phyloP scores from a whole-genome alignment of 2,888 invertebrate species.

The Eutolmus rufibarbis region DNA sequence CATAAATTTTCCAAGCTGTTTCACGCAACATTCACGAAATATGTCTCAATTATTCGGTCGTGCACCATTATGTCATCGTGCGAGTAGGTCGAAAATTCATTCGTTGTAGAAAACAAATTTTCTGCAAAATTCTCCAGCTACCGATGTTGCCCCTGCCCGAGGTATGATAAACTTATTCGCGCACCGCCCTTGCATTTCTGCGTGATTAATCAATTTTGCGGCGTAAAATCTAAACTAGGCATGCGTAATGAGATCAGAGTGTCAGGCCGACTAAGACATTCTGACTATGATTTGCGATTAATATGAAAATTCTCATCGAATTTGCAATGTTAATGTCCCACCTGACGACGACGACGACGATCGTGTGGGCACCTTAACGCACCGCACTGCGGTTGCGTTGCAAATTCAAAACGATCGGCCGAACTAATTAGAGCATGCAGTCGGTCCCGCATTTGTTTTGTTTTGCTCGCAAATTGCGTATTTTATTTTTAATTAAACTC shows the following conservation, averaged over 20 bases:
- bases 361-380: conserved; percentile 10
- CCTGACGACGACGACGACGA: not conserved
- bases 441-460: not conserved
- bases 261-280: not conserved
- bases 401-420: not conserved
- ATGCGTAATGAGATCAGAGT: conserved; percentile 29
- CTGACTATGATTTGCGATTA: not conserved
- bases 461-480: not conserved
- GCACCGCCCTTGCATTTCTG: not conserved
- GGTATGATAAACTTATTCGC: not conserved
- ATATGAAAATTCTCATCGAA: not conserved
- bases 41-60: not conserved
- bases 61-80: conserved; percentile 14
- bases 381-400: not conserved
- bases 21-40: not conserved
- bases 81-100: not conserved
- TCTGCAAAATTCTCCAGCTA: conserved; percentile 13
- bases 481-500: not conserved
- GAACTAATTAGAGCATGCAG: conserved; percentile 14
- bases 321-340: conserved; percentile 32
- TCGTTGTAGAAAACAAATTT: conserved; percentile 29
- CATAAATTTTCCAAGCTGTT: not conserved
- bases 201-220: conserved; percentile 19
- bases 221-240: not conserved
- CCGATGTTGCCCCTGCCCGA: not conserved